Conservation (phyloP, 1,140 invertebrate species). For the Stratiolaelaps scimitus region DNA sequence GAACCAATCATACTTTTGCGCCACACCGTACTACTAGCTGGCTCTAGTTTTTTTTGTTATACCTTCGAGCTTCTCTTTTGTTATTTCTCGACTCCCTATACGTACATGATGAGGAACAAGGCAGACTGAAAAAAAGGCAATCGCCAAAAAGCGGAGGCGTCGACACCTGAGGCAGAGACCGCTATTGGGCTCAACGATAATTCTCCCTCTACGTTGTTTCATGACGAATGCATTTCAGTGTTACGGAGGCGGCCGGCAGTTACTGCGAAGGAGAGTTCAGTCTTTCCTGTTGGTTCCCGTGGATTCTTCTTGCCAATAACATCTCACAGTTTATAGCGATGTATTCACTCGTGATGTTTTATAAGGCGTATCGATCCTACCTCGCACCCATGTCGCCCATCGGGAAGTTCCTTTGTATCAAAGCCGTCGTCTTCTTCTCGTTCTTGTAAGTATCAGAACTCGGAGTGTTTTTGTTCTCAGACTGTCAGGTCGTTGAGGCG, state of each 20-base stretch:
- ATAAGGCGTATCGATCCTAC: slow-evolving; percentile 70
- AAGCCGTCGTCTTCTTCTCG: slow-evolving; percentile 92
- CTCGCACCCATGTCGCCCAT: slow-evolving; percentile 80
- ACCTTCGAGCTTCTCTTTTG: no score
- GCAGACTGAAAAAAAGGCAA: slow-evolving; percentile 29
- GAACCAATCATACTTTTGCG: no score
- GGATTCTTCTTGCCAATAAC: slow-evolving; percentile 81
- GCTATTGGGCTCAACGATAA: not conserved
- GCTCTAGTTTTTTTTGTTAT: no score
- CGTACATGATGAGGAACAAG: no score
- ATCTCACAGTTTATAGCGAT: slow-evolving; percentile 88
- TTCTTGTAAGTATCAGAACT: slow-evolving; percentile 92
- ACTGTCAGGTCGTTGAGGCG: no score
- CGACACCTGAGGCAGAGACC: not conserved
- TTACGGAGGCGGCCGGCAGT: slow-evolving; percentile 67
- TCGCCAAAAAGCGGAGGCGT: slow-evolving; percentile 10
- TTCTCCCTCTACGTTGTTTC: slow-evolving; percentile 13
- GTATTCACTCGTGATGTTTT: slow-evolving; percentile 89
- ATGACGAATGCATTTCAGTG: slow-evolving; percentile 46
- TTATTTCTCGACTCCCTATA: no score
- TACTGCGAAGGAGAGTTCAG: slow-evolving; percentile 82
- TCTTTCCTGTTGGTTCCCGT: slow-evolving; percentile 65
- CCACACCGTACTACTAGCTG: no score
- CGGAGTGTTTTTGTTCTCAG: no score
- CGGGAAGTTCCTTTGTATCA: slow-evolving; percentile 93